Evolutionary conservation across 1,140 invertebrate species (phyloP).

Genomic region (Calliopsis andreniformis): DNA sequence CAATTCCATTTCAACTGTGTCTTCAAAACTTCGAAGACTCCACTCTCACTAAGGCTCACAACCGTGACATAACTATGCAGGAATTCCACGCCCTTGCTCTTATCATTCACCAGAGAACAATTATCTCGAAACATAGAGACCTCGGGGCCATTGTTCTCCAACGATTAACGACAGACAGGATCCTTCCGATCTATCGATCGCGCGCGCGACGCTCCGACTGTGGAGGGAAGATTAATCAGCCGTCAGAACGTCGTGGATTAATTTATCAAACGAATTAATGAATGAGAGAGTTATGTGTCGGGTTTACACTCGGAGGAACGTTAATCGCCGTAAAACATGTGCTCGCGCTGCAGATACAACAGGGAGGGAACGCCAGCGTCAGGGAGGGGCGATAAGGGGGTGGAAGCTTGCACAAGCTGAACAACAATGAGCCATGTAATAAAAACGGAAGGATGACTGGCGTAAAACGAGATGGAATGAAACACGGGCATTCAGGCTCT

Average conservation of each 20-base stretch:
- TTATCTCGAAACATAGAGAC: slow-evolving; percentile 15
- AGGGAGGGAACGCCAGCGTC: neutral
- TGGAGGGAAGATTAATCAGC: slow-evolving; percentile 43
- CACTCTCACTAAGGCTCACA: too few species aligned
- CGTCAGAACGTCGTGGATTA: slow-evolving; percentile 19
- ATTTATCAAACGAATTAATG: slow-evolving; percentile 45
- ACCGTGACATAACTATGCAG: neutral
- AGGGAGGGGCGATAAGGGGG: slow-evolving; percentile 14
- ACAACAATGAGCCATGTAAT: slow-evolving; percentile 26
- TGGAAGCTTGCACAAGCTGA: neutral
- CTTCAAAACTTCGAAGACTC: too few species aligned
- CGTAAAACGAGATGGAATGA: slow-evolving; percentile 35
- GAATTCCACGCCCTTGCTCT: slow-evolving; percentile 7
- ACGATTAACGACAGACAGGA: slow-evolving; percentile 12
- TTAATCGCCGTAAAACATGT: slow-evolving; percentile 36
- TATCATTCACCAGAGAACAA: slow-evolving; percentile 2
- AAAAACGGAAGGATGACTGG: slow-evolving; percentile 44
- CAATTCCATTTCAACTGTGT: too few species aligned
- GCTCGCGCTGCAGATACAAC: neutral
- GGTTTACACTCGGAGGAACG: neutral
- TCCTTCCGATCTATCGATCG: slow-evolving; percentile 39
- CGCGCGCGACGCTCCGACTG: neutral
- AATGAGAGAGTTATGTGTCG: slow-evolving; percentile 30
- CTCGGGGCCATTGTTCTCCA: slow-evolving; percentile 13
- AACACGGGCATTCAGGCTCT: slow-evolving; percentile 4